Evolutionary conservation across 2,888 invertebrate genomes (phyloP).

Genomic region (Eustalomyia histrio): DNA sequence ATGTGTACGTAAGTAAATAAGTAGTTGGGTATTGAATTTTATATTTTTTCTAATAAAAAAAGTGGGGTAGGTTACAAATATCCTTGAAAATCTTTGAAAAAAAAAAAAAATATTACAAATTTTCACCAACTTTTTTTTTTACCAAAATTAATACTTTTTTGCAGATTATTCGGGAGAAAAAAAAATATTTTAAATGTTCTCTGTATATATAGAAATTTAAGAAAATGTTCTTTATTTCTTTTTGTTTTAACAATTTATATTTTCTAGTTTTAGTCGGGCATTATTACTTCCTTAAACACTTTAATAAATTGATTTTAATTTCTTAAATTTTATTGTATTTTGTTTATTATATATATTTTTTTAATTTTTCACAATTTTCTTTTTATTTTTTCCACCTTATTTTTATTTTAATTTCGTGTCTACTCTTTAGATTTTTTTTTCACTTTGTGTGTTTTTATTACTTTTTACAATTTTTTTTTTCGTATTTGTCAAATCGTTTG

Average conservation of each 20-base stretch:
- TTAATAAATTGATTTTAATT: slow-evolving; percentile 7
- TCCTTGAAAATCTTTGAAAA: slow-evolving; percentile 55
- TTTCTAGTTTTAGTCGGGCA: background rate
- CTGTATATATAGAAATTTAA: background rate
- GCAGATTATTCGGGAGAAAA: background rate
- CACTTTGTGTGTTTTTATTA: slow-evolving; percentile 51
- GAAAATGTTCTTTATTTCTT: background rate
- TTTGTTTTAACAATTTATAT: background rate
- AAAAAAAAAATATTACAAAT: slow-evolving; percentile 30
- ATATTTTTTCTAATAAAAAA: slow-evolving; percentile 50
- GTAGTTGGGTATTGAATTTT: slow-evolving; percentile 6
- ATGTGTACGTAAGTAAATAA: slow-evolving; percentile 35
- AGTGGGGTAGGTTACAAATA: slow-evolving; percentile 66
- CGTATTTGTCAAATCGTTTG: slow-evolving; percentile 59
- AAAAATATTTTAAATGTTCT: background rate
- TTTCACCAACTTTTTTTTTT: background rate
- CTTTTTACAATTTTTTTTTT: slow-evolving; percentile 44
- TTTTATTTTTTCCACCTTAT: slow-evolving; percentile 40
- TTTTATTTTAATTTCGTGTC: slow-evolving; percentile 60
- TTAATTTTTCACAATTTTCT: slow-evolving; percentile 17
- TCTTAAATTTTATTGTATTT: background rate
- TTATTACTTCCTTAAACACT: background rate
- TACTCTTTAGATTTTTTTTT: slow-evolving; percentile 56
- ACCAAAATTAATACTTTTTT: background rate
- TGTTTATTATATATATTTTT: slow-evolving; percentile 2